phyloP scores from a whole-genome alignment of 2,888 invertebrate genomes.

The Opisthograptis luteolata region DNA sequence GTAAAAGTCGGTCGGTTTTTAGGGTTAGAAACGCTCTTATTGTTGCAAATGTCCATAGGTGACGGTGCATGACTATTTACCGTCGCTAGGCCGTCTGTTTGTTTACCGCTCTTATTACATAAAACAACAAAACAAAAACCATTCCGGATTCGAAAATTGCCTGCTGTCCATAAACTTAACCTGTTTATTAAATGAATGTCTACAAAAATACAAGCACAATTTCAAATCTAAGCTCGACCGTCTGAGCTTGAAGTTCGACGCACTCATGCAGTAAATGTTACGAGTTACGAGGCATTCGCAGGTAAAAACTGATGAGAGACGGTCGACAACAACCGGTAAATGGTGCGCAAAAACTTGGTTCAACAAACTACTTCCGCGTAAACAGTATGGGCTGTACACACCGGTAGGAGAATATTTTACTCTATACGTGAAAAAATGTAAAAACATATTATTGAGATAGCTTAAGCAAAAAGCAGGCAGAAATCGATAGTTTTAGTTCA shows the following conservation, averaged over 20 bases:
- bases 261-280: slow-evolving; percentile 12
- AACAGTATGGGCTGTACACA: slow-evolving; percentile 7
- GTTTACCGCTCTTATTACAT: too few relatives aligned
- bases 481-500: too few relatives aligned
- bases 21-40: too few relatives aligned
- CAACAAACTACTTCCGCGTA: slow-evolving; percentile 45
- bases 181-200: slow-evolving; percentile 6
- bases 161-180: not conserved
- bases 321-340: slow-evolving; percentile 43
- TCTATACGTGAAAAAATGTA: too few relatives aligned
- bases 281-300: slow-evolving; percentile 4
- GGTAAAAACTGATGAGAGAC: slow-evolving; percentile 40
- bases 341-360: slow-evolving; percentile 55
- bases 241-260: slow-evolving; percentile 21
- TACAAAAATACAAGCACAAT: not conserved
- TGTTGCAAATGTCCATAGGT: too few relatives aligned
- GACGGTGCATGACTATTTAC: too few relatives aligned
- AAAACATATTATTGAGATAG: too few relatives aligned
- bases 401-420: not conserved
- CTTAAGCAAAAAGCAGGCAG: too few relatives aligned
- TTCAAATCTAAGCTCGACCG: slow-evolving; percentile 12
- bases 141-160: not conserved
- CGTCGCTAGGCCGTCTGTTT: too few relatives aligned
- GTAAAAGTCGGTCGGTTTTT: too few relatives aligned
- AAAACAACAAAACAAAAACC: too few relatives aligned